Base-by-base conservation (phyloP, 2,797 vertebrate species). In the Danio tinwini region DNA sequence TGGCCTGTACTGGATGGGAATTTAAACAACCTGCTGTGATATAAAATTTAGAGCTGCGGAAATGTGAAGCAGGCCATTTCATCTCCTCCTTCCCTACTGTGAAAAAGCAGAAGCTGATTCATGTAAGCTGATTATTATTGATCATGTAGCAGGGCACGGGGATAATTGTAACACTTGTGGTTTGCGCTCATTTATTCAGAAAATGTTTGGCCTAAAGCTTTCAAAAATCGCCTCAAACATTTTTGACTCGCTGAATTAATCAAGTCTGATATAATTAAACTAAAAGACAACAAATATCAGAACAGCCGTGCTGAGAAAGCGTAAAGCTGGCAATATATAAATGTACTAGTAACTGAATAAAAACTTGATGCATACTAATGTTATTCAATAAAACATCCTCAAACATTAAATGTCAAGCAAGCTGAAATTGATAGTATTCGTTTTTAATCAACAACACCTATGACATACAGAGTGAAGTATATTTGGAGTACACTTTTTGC, bases 41-140 rank as follows among this genome's bases (percentile, higher is more conserved):
- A 69, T 40, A 69, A 68, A 69, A 69, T 69, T n/a, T 59, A 69
- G 53, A 69, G 56, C 76, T 61, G 44, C 40, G 55, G 10, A 68
- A 44, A 56, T 56, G 52, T 49, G 52, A 69, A 69, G 21, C 63
- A 19, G 42, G 12, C 3, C 3, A 19, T 49, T 39, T 68, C 75
- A 59, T 77, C 53, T 39, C 10, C 16, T 49, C 53, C 16, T 21
- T 59, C 44, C 76, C 76, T 21, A 39, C 64, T 40, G 62, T 47
- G 74, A 52, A 7, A 45, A 52, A 64, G 13, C 39, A 76, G 17
- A 76, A 55, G 39, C 52, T 71, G 67, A 70, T 53, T 53, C 16
- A 63, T 77, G 47, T 42, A 63, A 69, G 16, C n/a, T 56, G 61
- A 71, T 71, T 62, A 58, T 49, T 64, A 71, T 63, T 70, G 62